Percentiles rank a stretch among this genome's conserved stretches.
Conservation (phyloP, 2,888 invertebrate genomes). For the Augiades crinisus region DNA sequence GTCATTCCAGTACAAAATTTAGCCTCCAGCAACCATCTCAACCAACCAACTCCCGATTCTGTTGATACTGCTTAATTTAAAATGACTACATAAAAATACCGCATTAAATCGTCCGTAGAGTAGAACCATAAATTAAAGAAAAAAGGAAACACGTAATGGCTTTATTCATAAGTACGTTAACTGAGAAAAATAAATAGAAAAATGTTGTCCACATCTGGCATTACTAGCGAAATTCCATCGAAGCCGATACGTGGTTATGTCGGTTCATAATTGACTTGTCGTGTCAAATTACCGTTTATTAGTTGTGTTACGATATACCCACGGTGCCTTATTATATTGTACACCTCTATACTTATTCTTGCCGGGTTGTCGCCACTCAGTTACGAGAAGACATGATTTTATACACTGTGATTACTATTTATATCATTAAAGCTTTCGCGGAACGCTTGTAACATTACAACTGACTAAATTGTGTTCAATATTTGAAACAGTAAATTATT, state of each 20-base stretch:
- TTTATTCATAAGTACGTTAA: too few species aligned
- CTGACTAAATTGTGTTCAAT: too few species aligned
- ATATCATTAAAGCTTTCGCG: not conserved
- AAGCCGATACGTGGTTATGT: conserved; percentile 69
- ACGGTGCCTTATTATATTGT: conserved; percentile 62
- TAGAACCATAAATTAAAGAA: too few species aligned
- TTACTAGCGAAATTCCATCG: conserved; percentile 61
- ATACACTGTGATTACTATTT: conserved; percentile 8
- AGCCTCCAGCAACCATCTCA: too few species aligned
- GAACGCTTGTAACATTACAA: not conserved
- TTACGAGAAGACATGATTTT: conserved; percentile 39
- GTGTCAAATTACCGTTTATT: conserved; percentile 78
- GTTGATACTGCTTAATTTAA: too few species aligned
- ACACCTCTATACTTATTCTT: conserved; percentile 59
- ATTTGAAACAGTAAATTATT: too few species aligned
- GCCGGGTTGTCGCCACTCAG: conserved; percentile 51
- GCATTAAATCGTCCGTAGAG: too few species aligned
- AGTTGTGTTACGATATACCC: conserved; percentile 69
- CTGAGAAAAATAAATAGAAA: conserved; percentile 20
- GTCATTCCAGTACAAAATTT: too few species aligned
- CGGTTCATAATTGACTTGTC: conserved; percentile 75
- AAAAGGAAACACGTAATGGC: too few species aligned
- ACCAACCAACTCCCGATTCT: too few species aligned
- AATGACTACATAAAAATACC: too few species aligned
- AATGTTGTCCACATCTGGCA: conserved; percentile 56